Percentiles rank a stretch among this genome's conserved stretches.
Evolutionary conservation across 2,797 vertebrate genomes (phyloP).

Genomic region (Rachycentron canadum): DNA sequence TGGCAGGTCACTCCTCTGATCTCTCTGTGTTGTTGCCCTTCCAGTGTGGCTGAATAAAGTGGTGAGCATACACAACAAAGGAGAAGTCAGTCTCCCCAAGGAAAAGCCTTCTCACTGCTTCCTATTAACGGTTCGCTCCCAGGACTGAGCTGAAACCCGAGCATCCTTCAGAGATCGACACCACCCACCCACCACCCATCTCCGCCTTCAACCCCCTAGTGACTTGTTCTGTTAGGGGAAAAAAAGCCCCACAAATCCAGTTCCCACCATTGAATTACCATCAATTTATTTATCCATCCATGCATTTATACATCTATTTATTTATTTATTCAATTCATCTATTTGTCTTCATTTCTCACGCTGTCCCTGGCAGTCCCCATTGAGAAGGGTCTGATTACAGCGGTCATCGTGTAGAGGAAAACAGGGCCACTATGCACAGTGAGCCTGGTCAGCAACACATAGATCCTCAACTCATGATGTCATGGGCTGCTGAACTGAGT

Average conservation of each 20-base stretch:
- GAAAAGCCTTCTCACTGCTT: slow-evolving; percentile 68
- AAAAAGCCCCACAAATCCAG: slow-evolving; percentile 76
- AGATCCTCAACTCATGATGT: slow-evolving; percentile 69
- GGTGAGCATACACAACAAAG: slow-evolving; percentile 68
- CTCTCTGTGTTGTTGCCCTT: slow-evolving; percentile 43
- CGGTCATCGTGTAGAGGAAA: slow-evolving; percentile 38
- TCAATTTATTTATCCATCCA: slow-evolving; percentile 80
- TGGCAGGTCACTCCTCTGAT: slow-evolving; percentile 65
- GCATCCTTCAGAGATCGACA: slow-evolving; percentile 73
- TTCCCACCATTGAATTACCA: slow-evolving; percentile 81
- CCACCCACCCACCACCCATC: slow-evolving; percentile 74
- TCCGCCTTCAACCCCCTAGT: slow-evolving; percentile 67
- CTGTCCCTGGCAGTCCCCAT: slow-evolving; percentile 49
- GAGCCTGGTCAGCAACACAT: slow-evolving; percentile 56
- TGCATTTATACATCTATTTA: slow-evolving; percentile 78
- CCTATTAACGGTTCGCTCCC: slow-evolving; percentile 67
- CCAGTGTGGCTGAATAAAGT: slow-evolving; percentile 61
- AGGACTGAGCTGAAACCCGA: slow-evolving; percentile 77
- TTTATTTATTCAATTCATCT: slow-evolving; percentile 81
- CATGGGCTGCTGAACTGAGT: slow-evolving; percentile 54
- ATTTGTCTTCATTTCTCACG: slow-evolving; percentile 78
- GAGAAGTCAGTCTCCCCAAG: slow-evolving; percentile 59
- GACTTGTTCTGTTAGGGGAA: slow-evolving; percentile 57
- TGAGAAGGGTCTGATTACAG: slow-evolving; percentile 61
- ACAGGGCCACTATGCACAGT: slow-evolving; percentile 27